These are phyloP conservation scores for Brachypteracias leptosomus DNA, from an alignment of 2,113 vertebrate species.

Conservation along the genomic window DNA sequence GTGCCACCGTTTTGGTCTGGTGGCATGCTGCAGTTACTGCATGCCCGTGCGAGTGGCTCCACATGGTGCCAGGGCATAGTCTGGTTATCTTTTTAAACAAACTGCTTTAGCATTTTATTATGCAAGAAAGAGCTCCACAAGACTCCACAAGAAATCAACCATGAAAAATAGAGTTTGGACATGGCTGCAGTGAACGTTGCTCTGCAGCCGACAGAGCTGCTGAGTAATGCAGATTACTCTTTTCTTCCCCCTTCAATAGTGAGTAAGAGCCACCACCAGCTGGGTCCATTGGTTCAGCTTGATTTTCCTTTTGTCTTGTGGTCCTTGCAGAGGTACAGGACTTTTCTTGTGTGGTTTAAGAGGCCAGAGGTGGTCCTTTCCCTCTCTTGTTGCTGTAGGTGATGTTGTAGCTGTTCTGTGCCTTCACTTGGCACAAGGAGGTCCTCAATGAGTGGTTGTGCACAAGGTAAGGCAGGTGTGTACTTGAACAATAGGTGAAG, in stretches of 20 bases:
- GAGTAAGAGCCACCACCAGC: background rate
- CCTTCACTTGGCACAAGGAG: fast-evolving
- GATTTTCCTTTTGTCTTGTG: fast-evolving
- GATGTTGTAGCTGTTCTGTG: background rate
- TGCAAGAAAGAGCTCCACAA: background rate
- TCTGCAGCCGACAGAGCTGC: background rate
- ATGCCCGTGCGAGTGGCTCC: fast-evolving
- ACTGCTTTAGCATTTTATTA: background rate
- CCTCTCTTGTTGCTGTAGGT: background rate
- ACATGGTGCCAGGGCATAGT: fast-evolving
- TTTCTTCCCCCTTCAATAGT: background rate
- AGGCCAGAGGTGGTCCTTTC: background rate
- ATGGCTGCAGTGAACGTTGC: background rate
- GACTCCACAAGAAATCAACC: background rate
- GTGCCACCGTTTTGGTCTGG: background rate
- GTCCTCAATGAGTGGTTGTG: background rate
- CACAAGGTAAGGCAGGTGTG: too few species aligned
- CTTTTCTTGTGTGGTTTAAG: background rate
- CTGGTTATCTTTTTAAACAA: background rate
- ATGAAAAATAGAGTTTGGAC: background rate
- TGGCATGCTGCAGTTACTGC: background rate
- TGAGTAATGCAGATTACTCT: background rate
- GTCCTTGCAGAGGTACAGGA: background rate
- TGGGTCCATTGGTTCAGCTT: fast-evolving
- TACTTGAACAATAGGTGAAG: fast-evolving